A percentile compares a stretch with the other conserved stretches of the same genome.
Evolutionary conservation across 2,113 vertebrate genomes (phyloP).

Genomic region (Barbus barbus): DNA sequence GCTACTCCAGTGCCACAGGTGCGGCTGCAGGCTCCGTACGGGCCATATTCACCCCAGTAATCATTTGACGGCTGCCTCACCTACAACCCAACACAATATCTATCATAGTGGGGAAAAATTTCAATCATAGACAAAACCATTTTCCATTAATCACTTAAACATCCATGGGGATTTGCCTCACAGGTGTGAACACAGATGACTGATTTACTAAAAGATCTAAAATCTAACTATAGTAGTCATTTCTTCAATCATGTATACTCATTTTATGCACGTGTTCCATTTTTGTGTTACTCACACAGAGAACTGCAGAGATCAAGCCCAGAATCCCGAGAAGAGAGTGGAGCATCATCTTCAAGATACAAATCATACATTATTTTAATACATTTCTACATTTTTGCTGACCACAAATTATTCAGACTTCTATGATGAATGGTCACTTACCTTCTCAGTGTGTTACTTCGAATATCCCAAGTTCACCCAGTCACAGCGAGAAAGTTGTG

Average conservation of each 20-base stretch:
- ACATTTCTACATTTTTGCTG: background rate
- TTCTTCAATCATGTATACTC: background rate
- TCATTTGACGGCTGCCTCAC: constrained; percentile 58
- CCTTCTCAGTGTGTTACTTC: background rate
- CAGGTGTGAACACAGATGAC: background rate
- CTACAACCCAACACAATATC: constrained; percentile 42
- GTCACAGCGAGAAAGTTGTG: constrained; percentile 5
- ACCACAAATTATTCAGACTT: background rate
- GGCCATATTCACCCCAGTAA: constrained; percentile 69
- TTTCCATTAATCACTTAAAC: background rate
- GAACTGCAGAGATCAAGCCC: constrained; percentile 46
- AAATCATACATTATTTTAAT: background rate
- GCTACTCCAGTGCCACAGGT: constrained; percentile 73
- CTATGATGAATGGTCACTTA: background rate
- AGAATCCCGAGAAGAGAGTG: constrained; percentile 63
- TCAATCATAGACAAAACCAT: background rate
- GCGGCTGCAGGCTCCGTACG: constrained; percentile 73
- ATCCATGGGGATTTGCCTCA: background rate
- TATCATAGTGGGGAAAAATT: background rate
- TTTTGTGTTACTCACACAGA: constrained; percentile 62
- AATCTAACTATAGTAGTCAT: background rate
- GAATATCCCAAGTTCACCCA: background rate
- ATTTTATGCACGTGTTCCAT: background rate
- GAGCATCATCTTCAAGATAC: constrained; percentile 51
- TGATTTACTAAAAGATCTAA: background rate